Evolutionary conservation across 2,797 vertebrate species (phyloP), one percentile per base, ranked within the genome.

Genomic region (Percopsis omiscomaycus): DNA sequence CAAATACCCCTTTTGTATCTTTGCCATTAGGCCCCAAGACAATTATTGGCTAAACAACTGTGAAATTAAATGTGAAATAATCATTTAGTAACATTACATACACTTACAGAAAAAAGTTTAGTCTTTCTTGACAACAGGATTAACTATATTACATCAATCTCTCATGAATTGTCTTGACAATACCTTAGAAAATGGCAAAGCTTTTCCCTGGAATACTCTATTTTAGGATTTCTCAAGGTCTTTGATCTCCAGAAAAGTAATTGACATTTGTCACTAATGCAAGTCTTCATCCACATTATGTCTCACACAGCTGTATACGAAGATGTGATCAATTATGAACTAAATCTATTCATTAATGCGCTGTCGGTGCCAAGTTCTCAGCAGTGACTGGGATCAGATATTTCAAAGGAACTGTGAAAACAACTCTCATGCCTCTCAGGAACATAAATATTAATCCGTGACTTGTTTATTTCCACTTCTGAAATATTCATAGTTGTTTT

Each of bases 401-500:
- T 89, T 89, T 91, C 85, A 84, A 88, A 88, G 82, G 62, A 84
- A 55, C 58, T 56, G 48, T 65, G 66, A 79, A 89, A 89, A 86
- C 78, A 84, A 73, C 79, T 83, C 64, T 16, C 69, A 73, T 78
- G 81, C 86, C 83, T 88, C 22, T 74, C 66, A 87, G 88, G 82
- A 84, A 59, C 83, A 89, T 92, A 84, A 91, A 93, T 92, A 90
- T 91, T 90, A 80, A 90, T 91, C 79, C 81, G 83, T 86, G 77
- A 86, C 84, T 90, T 91, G 86, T 91, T 91, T 91, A 89, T 89
- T 86, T 86, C 86, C 84, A 60, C 66, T 67, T 74, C 64, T 92
- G 69, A 92, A 92, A 92, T 92, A 91, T 92, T 89, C 75, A 91
- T 89, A 80, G 79, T 87, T 90, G 86, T 91, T 88, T 86, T 88